phyloP scores from a whole-genome alignment of 2,797 vertebrate genomes.

The Pantherophis alleghaniensis region DNA sequence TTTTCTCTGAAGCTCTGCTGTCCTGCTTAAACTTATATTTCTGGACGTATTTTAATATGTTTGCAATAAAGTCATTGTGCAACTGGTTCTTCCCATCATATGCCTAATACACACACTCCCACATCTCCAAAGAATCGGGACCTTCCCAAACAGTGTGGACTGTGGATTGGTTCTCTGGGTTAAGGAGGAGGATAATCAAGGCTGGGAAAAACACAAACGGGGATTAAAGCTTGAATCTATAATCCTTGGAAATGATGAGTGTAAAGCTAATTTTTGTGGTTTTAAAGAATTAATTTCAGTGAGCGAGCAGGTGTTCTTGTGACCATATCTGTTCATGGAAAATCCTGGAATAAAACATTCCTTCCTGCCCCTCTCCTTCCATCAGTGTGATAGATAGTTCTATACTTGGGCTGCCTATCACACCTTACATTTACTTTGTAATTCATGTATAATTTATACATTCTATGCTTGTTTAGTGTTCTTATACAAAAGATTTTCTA shows the following conservation, averaged over 20 bases:
- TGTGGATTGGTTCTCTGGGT: not conserved
- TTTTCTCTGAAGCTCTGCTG: not conserved
- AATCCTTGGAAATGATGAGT: not conserved
- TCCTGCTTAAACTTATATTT: not conserved
- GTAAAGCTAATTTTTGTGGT: slow-evolving; percentile 12
- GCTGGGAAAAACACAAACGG: not conserved
- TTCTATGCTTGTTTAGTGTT: not conserved
- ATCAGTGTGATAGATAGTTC: not conserved
- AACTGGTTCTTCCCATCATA: not conserved
- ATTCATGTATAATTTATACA: not conserved
- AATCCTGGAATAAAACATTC: not conserved
- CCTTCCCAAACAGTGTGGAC: not conserved
- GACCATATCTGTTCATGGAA: not conserved
- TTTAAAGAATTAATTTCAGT: slow-evolving; percentile 3
- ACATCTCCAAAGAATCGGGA: not conserved
- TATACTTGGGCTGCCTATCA: not conserved
- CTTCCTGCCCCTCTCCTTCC: not conserved
- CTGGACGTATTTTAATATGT: not conserved
- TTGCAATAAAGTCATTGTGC: not conserved
- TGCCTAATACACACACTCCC: no score
- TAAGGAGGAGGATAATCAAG: not conserved
- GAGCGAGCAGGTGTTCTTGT: no score
- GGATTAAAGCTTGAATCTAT: not conserved
- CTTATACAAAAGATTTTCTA: not conserved
- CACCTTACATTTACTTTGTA: not conserved